Conservation (phyloP, 37 sponge, comb jelly and placozoan genomes). For the Chondrosia reniformis region DNA sequence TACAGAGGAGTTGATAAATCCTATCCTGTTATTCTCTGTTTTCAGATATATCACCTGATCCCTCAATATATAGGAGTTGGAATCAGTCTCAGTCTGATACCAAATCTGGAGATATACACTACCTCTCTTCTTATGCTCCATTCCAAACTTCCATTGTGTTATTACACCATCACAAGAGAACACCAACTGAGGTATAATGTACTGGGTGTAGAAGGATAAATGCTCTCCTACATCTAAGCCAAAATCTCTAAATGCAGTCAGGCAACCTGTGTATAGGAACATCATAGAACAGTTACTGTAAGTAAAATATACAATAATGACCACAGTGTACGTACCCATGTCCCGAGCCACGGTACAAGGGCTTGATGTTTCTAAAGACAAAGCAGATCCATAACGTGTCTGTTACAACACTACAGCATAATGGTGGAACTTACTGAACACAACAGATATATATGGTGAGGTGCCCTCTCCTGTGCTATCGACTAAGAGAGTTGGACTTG, state of each 20-base stretch:
- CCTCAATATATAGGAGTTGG: background rate
- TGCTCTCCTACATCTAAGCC: background rate
- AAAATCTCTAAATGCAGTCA: background rate
- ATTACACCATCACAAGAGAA: background rate
- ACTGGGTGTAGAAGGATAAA: background rate
- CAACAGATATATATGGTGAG: no score
- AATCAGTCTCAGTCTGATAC: background rate
- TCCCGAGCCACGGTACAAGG: no score
- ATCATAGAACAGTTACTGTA: no score
- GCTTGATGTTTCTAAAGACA: no score
- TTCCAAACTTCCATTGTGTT: constrained; percentile 10
- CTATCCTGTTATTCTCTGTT: background rate
- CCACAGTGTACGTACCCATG: no score
- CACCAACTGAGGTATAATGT: background rate
- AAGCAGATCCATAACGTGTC: no score
- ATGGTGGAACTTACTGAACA: no score
- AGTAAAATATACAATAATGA: no score
- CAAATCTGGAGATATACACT: constrained; percentile 13
- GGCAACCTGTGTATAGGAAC: no score
- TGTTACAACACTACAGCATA: no score
- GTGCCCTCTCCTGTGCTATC: no score
- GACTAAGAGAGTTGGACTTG: no score
- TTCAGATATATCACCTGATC: constrained; percentile 5
- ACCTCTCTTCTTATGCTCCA: background rate
- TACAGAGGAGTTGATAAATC: background rate